phyloP scores from a whole-genome alignment of 2,797 vertebrate species.

The Catamblyrhynchus diadema region DNA sequence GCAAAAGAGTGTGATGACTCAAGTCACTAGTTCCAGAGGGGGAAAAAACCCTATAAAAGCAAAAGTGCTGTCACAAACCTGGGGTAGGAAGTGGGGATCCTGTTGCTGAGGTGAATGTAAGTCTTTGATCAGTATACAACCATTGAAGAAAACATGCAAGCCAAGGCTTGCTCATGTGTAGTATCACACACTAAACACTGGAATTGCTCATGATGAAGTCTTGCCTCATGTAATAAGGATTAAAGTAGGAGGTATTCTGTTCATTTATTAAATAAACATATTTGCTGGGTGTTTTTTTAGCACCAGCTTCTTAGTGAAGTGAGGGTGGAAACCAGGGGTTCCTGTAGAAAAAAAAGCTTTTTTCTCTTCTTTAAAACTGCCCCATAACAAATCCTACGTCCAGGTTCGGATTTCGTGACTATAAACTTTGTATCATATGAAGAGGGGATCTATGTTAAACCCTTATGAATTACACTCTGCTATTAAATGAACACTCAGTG shows the following conservation, averaged over 20 bases:
- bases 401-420: not conserved
- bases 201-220: not conserved
- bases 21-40: not conserved
- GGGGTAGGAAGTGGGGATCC: not conserved
- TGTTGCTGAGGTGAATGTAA: not conserved
- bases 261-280: not conserved
- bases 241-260: not conserved
- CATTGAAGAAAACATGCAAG: not conserved
- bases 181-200: not conserved
- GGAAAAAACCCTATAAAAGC: rapidly evolving
- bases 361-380: not conserved
- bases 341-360: not conserved
- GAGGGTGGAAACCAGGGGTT: not conserved
- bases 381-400: not conserved
- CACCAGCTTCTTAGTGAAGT: not conserved
- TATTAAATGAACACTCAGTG: not conserved
- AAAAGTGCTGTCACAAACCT: not conserved
- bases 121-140: not conserved
- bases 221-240: not conserved
- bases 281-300: not conserved
- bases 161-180: not conserved
- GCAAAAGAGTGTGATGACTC: not conserved
- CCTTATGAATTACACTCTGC: not conserved
- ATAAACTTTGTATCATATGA: not conserved
- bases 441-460: not conserved